Evolutionary conservation across 2,888 invertebrate genomes (phyloP).

Genomic region (Buathra laborator): DNA sequence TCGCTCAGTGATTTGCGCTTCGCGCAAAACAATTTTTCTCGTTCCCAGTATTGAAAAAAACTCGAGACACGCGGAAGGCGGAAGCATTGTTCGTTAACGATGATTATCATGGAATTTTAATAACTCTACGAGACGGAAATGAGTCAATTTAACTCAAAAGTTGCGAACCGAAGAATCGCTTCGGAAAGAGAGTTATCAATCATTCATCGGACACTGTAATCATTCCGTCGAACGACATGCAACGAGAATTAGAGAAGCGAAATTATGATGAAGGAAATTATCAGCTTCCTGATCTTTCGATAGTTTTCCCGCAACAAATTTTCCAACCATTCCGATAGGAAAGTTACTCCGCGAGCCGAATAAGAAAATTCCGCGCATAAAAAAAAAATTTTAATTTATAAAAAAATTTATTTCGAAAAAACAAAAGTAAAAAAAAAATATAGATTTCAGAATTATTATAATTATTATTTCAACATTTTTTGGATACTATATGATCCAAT

Average conservation of each 20-base stretch:
- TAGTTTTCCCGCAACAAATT: constrained; percentile 33
- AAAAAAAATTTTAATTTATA: too few relatives aligned
- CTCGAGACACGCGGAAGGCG: neutral
- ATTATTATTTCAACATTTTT: too few relatives aligned
- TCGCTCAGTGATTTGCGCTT: constrained; percentile 6
- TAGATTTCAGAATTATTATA: too few relatives aligned
- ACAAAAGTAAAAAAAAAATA: too few relatives aligned
- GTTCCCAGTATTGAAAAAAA: neutral
- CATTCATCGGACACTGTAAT: neutral
- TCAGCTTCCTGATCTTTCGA: constrained; percentile 12
- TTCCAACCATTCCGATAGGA: neutral
- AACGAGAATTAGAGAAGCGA: constrained; percentile 11
- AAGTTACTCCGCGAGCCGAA: neutral
- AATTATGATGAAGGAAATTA: neutral
- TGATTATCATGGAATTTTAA: constrained; percentile 36
- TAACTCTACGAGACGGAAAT: constrained; percentile 31
- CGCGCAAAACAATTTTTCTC: constrained; percentile 11
- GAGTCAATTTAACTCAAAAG: constrained; percentile 11
- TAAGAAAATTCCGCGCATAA: too few relatives aligned
- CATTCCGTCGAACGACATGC: neutral
- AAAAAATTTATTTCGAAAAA: too few relatives aligned
- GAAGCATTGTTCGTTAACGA: constrained; percentile 15
- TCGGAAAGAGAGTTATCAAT: neutral
- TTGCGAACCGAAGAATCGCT: constrained; percentile 30
- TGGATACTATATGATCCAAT: too few relatives aligned